Base-by-base conservation (phyloP, 1,140 invertebrate species). In the Manduca sexta region DNA sequence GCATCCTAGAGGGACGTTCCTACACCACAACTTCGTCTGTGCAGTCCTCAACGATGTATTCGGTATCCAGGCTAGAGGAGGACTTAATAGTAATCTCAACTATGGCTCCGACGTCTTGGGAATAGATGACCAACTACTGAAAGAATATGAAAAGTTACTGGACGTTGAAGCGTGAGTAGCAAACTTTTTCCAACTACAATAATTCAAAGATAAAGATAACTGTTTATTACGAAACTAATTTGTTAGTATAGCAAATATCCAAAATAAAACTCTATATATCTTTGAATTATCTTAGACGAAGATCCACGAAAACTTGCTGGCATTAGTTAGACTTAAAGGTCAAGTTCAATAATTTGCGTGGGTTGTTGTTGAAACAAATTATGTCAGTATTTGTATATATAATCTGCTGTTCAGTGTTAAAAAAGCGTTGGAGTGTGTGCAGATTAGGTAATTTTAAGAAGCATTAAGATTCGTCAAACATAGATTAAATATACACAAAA, bases 11-110 rank as follows among this genome's bases (percentile, higher is more conserved):
- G 93, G 93, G 3, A 91, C 91, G 1, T 96, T 94, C 69, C 89
- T 97, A 0, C 96, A 98, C 80, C 94, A 97, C 69, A 97, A 97
- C 79, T 97, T 95, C 78, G 91, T 97, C 0, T 93, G 92, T 61
- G 92, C 94, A 1, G 87, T 97, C 0, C 88, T 98, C 2, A 98
- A 97, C 66, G 96, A 98, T 70, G 89, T 98, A 7, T 97, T 96
- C 73, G 96, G 96, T 0, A 95, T 98, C 33, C 96, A 97, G 82
- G 93, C 93, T 0, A 88, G 95, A 60, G 93, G 94, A 6, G 95
- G 95, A 1, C 93, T 94, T 35, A 78, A 75, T n/a, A 77, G 79
- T 34, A 81, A 80, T 40, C 48, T 84, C 26, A 92, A 93, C 44
- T 97, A 97, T 71, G 93, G 93, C 6, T 92, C 95, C 79, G 91